Conservation (phyloP, 2,888 invertebrate species). For the Hedychridium roseum region DNA sequence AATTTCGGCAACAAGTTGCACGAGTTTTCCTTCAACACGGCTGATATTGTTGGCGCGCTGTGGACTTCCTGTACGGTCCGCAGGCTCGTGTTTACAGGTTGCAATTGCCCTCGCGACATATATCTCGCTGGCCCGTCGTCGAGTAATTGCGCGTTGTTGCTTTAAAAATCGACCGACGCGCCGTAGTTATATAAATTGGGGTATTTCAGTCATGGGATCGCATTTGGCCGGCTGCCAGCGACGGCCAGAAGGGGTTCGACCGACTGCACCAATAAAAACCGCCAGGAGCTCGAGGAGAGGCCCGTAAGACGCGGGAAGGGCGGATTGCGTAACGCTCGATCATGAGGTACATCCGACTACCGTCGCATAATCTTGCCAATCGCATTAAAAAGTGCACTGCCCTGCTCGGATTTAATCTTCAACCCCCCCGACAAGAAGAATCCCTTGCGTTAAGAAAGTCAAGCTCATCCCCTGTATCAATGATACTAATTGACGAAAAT, state of each 20-base stretch:
- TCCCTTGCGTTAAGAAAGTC: too few species aligned
- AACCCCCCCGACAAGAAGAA: too few species aligned
- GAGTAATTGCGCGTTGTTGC: constrained; percentile 6
- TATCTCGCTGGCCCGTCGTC: neutral
- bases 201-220: constrained; percentile 56
- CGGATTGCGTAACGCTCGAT: neutral
- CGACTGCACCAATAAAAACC: constrained; percentile 53
- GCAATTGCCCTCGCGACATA: too few species aligned
- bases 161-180: constrained; percentile 25
- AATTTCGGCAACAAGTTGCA: too few species aligned
- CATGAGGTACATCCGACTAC: constrained; percentile 22
- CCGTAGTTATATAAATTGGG: constrained; percentile 56
- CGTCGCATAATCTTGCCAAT: constrained; percentile 60
- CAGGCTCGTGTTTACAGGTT: too few species aligned
- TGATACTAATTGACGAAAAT: too few species aligned
- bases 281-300: constrained; percentile 36
- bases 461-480: too few species aligned
- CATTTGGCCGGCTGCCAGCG: constrained; percentile 58
- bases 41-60: too few species aligned
- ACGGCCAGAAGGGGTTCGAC: constrained; percentile 47
- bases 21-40: too few species aligned
- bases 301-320: neutral
- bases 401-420: too few species aligned
- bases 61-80: too few species aligned
- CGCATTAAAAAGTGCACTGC: too few species aligned